Conservation (phyloP, 2,888 invertebrate species). For the Andrena haemorrhoa region DNA sequence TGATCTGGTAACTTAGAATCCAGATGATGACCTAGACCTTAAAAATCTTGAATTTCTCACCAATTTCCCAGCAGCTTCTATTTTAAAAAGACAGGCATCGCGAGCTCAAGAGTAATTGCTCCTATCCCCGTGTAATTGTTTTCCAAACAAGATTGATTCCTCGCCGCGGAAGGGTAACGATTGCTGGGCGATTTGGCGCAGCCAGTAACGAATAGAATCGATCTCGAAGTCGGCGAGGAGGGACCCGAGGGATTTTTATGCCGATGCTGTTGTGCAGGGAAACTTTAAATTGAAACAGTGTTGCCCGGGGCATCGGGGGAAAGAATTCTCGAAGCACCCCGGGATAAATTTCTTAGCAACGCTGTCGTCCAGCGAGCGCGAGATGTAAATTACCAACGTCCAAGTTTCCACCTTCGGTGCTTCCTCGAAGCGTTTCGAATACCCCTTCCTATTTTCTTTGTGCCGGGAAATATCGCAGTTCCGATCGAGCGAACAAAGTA, state of each 20-base stretch:
- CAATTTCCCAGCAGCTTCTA: too few relatives aligned
- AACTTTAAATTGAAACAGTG: conserved; percentile 70
- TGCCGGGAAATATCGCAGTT: not conserved
- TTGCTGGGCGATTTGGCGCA: not conserved
- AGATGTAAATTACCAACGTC: conserved; percentile 53
- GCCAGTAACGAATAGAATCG: conserved; percentile 9
- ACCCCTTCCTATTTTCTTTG: not conserved
- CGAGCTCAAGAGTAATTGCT: not conserved
- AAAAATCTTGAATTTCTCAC: too few relatives aligned
- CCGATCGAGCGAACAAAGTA: conserved; percentile 23
- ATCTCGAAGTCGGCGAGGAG: conserved; percentile 18
- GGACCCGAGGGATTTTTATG: conserved; percentile 9
- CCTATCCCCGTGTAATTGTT: not conserved
- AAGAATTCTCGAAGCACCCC: conserved; percentile 51
- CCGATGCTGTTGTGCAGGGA: conserved; percentile 39
- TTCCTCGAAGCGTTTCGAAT: conserved; percentile 3
- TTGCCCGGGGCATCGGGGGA: conserved; percentile 17
- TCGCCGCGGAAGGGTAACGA: not conserved
- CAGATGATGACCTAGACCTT: too few relatives aligned
- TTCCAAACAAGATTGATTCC: not conserved
- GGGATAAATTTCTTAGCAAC: conserved; percentile 48
- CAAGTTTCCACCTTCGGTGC: conserved; percentile 21
- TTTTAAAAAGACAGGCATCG: too few relatives aligned
- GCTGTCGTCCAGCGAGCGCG: conserved; percentile 7
- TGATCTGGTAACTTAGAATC: too few relatives aligned